Percentiles rank a stretch among this genome's conserved stretches.
phyloP scores from a whole-genome alignment of 2,797 vertebrate species.

The Gorsachius magnificus region DNA sequence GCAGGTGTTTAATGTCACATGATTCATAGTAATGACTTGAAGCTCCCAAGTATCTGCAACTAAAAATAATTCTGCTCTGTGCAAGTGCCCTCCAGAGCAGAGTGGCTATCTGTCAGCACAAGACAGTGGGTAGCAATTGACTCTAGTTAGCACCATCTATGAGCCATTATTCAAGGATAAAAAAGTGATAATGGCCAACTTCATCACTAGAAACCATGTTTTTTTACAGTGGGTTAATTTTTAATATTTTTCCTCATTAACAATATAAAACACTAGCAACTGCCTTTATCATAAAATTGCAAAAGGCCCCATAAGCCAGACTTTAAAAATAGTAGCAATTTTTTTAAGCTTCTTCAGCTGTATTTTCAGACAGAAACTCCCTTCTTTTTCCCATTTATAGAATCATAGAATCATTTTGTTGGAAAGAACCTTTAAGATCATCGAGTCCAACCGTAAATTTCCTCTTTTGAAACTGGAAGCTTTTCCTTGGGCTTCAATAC shows the following conservation, averaged over 20 bases:
- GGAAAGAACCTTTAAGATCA: too few relatives aligned
- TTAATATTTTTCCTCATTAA: neutral
- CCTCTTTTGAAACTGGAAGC: neutral
- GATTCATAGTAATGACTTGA: slow-evolving; percentile 44
- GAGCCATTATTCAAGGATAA: slow-evolving; percentile 18
- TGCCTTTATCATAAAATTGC: neutral
- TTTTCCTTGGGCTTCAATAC: neutral
- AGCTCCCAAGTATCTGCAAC: slow-evolving; percentile 34
- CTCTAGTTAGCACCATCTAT: neutral
- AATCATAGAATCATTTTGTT: too few relatives aligned
- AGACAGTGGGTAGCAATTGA: neutral
- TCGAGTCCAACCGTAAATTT: too few relatives aligned
- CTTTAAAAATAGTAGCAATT: neutral
- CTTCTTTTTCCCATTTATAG: neutral
- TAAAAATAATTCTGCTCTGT: slow-evolving; percentile 64
- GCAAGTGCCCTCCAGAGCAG: slow-evolving; percentile 9
- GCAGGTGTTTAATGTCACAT: slow-evolving; percentile 29
- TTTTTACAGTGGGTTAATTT: neutral
- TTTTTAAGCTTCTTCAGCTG: neutral
- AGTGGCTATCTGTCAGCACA: neutral
- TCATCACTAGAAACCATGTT: neutral
- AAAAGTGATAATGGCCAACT: neutral
- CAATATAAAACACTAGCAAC: neutral
- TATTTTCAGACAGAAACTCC: neutral
- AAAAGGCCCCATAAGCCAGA: neutral